Conservation (phyloP, 2,888 invertebrate species). For the Drosophila buzzatii region DNA sequence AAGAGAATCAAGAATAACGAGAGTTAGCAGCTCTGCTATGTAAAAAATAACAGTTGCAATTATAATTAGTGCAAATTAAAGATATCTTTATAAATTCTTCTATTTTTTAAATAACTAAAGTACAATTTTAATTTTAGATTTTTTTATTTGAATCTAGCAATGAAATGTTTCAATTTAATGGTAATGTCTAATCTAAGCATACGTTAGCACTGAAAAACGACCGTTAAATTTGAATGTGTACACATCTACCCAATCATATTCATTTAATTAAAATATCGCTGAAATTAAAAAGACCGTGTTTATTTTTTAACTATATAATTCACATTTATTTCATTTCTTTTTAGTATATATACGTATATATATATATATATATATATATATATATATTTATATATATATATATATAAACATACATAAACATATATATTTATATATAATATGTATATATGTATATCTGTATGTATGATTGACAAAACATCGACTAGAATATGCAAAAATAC, state of each 20-base stretch:
- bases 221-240: background rate
- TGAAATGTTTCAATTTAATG: background rate
- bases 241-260: background rate
- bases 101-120: background rate
- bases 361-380: conserved; percentile 5
- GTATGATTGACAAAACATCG: conserved; percentile 54
- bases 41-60: background rate
- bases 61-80: background rate
- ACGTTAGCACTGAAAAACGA: background rate
- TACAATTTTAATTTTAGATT: background rate
- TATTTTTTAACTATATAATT: conserved; percentile 51
- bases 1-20: background rate
- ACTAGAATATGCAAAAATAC: conserved; percentile 72
- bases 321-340: conserved; percentile 26
- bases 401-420: conserved; percentile 21
- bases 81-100: no score
- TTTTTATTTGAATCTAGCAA: background rate
- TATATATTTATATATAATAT: conserved; percentile 16
- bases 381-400: conserved; percentile 35
- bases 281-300: conserved; percentile 35
- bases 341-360: conserved; percentile 26
- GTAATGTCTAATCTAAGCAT: background rate
- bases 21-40: background rate
- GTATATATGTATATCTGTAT: conserved; percentile 14
- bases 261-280: conserved; percentile 53